These are phyloP conservation scores for Dione vanillae DNA, from an alignment of 2,888 invertebrate genomes.

Conservation along the genomic window DNA sequence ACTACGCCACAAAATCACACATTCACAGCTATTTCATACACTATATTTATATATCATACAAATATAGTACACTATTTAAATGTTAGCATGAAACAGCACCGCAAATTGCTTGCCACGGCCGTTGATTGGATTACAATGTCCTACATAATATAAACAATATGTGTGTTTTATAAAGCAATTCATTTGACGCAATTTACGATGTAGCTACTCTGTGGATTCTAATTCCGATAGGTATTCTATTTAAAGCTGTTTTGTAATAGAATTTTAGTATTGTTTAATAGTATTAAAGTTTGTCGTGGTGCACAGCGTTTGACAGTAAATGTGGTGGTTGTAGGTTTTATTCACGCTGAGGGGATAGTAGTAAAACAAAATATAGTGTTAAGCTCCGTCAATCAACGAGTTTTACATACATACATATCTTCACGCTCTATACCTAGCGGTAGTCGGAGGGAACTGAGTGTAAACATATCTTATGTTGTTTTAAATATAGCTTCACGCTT, in stretches of 20 bases:
- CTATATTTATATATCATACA: not conserved
- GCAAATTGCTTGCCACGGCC: slow-evolving; percentile 54
- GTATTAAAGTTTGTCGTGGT: not conserved
- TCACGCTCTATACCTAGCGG: too few relatives aligned
- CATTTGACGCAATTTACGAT: slow-evolving; percentile 12
- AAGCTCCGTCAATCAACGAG: too few relatives aligned
- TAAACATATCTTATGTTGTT: too few relatives aligned
- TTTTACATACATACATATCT: too few relatives aligned
- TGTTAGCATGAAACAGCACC: slow-evolving; percentile 45
- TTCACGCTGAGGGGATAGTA: too few relatives aligned
- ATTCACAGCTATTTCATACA: not conserved
- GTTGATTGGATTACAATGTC: slow-evolving; percentile 56
- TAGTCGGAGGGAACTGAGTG: too few relatives aligned
- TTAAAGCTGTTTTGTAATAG: slow-evolving; percentile 10
- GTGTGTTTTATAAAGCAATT: slow-evolving; percentile 37
- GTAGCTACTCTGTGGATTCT: not conserved
- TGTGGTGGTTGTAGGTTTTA: not conserved
- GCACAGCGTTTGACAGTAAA: not conserved
- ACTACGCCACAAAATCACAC: not conserved
- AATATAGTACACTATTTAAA: slow-evolving; percentile 26
- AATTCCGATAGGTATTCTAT: not conserved
- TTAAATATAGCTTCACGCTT: too few relatives aligned
- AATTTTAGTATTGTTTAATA: slow-evolving; percentile 8
- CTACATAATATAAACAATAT: slow-evolving; percentile 40
- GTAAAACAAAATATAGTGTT: too few relatives aligned